Conservation (phyloP, 2,888 invertebrate species). For the Theodoxus fluviatilis region DNA sequence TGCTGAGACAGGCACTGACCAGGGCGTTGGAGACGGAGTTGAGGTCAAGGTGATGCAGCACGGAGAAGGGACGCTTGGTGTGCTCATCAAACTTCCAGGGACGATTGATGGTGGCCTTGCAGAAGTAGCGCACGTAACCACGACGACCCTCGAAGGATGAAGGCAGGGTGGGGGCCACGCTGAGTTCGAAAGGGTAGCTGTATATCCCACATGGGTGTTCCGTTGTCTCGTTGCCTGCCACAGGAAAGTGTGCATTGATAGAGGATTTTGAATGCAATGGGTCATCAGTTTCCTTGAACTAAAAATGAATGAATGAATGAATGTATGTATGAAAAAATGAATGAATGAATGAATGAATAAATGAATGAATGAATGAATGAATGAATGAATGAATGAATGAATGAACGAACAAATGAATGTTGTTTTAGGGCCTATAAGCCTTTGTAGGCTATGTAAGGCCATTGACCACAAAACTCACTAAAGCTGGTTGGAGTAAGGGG, state of each 20-base stretch:
- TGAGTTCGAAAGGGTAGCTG: constrained; percentile 46
- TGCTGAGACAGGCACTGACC: constrained; percentile 35
- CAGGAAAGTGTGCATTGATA: background rate
- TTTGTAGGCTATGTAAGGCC: too few relatives aligned
- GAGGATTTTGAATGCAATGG: background rate
- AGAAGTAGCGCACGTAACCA: constrained; percentile 81
- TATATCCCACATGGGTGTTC: constrained; percentile 50
- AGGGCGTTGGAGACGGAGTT: constrained; percentile 41
- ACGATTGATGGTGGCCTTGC: constrained; percentile 80
- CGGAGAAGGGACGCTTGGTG: constrained; percentile 81
- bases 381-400: too few relatives aligned
- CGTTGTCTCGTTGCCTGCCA: constrained; percentile 19
- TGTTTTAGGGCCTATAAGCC: too few relatives aligned
- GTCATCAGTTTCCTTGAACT: background rate
- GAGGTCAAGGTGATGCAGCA: constrained; percentile 65
- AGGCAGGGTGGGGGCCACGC: constrained; percentile 55
- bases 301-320: too few relatives aligned
- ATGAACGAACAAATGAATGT: too few relatives aligned
- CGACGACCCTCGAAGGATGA: constrained; percentile 58
- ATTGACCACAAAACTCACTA: too few relatives aligned
- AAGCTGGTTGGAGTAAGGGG: too few relatives aligned
- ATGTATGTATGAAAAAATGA: too few relatives aligned
- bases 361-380: too few relatives aligned
- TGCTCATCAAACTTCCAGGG: constrained; percentile 87
- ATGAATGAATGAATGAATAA: too few relatives aligned